phyloP scores from a whole-genome alignment of 2,113 vertebrate species.

The Peromyscus maniculatus region DNA sequence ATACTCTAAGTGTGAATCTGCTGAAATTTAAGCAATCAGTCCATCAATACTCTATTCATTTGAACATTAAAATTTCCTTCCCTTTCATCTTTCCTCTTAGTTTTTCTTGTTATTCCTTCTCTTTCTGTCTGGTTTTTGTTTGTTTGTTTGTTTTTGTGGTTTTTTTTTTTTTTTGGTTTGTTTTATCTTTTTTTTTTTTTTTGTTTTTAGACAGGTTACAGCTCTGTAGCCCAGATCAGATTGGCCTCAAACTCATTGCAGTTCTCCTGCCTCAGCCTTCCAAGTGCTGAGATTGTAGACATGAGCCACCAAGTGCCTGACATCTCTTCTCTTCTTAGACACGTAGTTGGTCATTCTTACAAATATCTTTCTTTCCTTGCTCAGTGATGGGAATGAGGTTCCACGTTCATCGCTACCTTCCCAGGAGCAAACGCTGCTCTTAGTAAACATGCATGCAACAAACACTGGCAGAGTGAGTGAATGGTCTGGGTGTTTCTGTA shows the following conservation, averaged over 20 bases:
- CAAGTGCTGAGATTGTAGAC: not conserved
- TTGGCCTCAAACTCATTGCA: not conserved
- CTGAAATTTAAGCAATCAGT: not conserved
- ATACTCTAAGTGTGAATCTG: not conserved
- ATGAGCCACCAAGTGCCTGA: no score
- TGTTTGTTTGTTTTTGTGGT: not conserved
- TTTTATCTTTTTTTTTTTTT: not conserved
- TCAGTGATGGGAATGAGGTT: not conserved
- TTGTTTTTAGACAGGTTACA: not conserved
- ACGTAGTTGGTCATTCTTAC: not conserved
- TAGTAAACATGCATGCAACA: not conserved
- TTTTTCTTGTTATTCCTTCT: not conserved
- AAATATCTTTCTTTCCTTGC: not conserved
- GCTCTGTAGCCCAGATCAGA: not conserved
- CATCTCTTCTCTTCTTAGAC: constrained; percentile 23
- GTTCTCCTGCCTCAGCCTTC: not conserved
- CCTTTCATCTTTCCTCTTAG: not conserved
- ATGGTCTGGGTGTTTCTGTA: not conserved
- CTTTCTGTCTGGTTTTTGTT: not conserved
- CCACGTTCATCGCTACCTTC: not conserved
- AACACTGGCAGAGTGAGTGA: not conserved
- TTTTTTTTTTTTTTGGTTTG: not conserved
- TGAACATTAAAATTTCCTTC: not conserved
- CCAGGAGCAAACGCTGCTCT: not conserved
- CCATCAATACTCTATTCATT: not conserved